Percentiles rank a stretch among this genome's conserved stretches.
Evolutionary conservation across 2,888 invertebrate species (phyloP).

Genomic region (Chaetogeoica ovagalla): DNA sequence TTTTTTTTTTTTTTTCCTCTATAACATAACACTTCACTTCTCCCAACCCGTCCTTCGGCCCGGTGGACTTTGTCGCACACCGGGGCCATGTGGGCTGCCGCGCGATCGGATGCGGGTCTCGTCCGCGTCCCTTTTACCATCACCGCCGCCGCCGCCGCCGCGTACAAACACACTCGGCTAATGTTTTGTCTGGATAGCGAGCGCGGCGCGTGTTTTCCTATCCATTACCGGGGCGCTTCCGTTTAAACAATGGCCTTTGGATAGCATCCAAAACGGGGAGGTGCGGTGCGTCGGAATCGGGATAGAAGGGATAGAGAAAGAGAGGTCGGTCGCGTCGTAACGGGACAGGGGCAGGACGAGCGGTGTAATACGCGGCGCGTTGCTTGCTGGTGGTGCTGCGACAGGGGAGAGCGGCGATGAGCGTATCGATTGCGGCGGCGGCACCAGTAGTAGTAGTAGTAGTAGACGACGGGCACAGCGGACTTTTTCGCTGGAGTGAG

Average conservation of each 20-base stretch:
- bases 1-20: background rate
- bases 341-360: background rate
- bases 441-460: background rate
- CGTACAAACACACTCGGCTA: background rate
- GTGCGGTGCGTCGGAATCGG: no score
- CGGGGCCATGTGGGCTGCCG: conserved; percentile 38
- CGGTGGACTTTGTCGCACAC: background rate
- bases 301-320: no score
- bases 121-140: background rate
- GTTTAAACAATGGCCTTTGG: conserved; percentile 48
- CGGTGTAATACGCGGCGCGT: background rate
- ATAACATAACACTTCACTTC: no score
- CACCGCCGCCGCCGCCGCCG: no score
- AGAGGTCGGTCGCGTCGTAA: no score
- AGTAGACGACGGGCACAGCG: background rate
- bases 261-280: conserved; percentile 31
- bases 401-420: background rate
- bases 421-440: conserved; percentile 19
- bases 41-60: background rate
- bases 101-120: conserved; percentile 28
- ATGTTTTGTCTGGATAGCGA: conserved; percentile 13
- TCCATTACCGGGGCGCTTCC: conserved; percentile 45
- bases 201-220: conserved; percentile 47
- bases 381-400: no score
- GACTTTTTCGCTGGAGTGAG: no score